Percentiles rank a stretch among this genome's conserved stretches.
phyloP scores from a whole-genome alignment of 2,113 vertebrate genomes.

The Siniperca knerii region DNA sequence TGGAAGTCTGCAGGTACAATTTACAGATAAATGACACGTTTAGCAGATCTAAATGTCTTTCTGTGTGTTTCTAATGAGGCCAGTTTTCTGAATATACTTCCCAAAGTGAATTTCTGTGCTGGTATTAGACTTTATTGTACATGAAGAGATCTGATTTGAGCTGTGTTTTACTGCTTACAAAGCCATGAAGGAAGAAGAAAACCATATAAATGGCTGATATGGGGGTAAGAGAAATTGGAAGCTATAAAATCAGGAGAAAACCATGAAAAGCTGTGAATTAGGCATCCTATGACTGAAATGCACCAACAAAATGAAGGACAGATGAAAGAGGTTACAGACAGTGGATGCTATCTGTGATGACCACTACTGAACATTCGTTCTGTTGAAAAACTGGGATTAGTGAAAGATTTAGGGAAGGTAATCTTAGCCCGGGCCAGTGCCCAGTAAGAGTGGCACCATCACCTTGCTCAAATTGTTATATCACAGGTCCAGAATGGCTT shows the following conservation, averaged over 20 bases:
- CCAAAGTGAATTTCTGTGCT: conserved; percentile 26
- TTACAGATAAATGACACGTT: conserved; percentile 54
- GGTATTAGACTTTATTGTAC: conserved; percentile 31
- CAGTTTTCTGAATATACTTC: conserved; percentile 24
- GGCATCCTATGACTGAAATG: not conserved
- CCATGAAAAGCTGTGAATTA: conserved; percentile 10
- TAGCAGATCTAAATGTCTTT: conserved; percentile 32
- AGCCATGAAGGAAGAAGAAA: conserved; percentile 3
- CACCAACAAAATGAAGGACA: not conserved
- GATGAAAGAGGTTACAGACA: not conserved
- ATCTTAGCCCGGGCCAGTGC: conserved; percentile 25
- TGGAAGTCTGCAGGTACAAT: conserved; percentile 48
- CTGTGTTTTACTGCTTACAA: conserved; percentile 23
- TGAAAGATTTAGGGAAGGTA: conserved; percentile 13
- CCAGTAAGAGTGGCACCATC: conserved; percentile 36
- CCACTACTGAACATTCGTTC: not conserved
- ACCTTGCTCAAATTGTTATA: conserved; percentile 21
- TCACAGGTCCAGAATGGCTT: conserved; percentile 39
- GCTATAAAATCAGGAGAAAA: conserved; percentile 24
- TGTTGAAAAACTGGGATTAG: conserved; percentile 51
- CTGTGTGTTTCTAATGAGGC: conserved; percentile 27
- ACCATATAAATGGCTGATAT: conserved; percentile 1
- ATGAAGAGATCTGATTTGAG: conserved; percentile 1
- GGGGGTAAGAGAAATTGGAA: not conserved
- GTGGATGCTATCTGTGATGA: not conserved